These are phyloP conservation scores for Corapipo altera DNA, from an alignment of 2,113 vertebrate species.

Conservation along the genomic window DNA sequence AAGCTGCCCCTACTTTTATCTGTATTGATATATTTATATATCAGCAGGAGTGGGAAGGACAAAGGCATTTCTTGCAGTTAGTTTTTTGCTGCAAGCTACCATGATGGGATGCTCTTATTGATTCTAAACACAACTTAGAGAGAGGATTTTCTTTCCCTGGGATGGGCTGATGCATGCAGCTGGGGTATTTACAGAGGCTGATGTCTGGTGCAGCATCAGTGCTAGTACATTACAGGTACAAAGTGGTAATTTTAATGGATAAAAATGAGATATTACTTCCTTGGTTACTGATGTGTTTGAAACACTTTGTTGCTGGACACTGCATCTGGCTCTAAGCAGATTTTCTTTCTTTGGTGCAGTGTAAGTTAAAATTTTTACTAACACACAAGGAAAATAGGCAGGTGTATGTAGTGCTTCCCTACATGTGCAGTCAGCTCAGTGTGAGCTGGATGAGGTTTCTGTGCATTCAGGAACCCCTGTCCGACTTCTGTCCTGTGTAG, in stretches of 20 bases:
- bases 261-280: background rate
- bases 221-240: background rate
- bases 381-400: background rate
- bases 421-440: background rate
- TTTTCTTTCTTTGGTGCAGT: background rate
- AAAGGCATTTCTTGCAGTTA: background rate
- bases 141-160: background rate
- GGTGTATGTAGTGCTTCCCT: background rate
- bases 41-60: background rate
- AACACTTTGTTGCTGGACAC: background rate
- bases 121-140: background rate
- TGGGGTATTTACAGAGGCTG: background rate
- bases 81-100: background rate
- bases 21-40: background rate
- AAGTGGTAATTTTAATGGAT: background rate
- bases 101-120: background rate
- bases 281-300: background rate
- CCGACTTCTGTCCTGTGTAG: background rate
- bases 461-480: background rate
- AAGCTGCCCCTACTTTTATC: background rate
- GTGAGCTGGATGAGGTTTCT: background rate
- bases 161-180: background rate
- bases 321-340: background rate
- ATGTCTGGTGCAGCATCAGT: background rate
- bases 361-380: background rate